Percentiles rank a stretch among this genome's conserved stretches.
phyloP scores from a whole-genome alignment of 2,888 invertebrate genomes.

The Xestobium rufovillosum region DNA sequence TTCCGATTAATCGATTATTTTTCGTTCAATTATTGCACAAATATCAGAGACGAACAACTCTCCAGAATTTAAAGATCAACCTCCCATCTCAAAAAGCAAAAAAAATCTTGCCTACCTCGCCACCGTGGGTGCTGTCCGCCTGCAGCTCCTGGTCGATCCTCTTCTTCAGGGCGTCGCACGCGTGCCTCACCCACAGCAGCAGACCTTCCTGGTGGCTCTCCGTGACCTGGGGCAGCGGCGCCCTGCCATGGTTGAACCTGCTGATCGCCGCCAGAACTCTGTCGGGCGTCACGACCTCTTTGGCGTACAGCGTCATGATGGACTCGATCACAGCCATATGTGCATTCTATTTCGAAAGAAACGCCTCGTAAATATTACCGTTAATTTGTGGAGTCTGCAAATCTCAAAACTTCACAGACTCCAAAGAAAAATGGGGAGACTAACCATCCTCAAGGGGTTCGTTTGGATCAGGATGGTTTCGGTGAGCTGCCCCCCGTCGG shows the following conservation, averaged over 20 bases:
- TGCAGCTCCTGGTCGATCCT: conserved; percentile 47
- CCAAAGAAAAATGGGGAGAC: conserved; percentile 27
- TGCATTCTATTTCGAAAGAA: conserved; percentile 76
- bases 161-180: conserved; percentile 67
- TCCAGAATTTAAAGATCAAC: too few relatives aligned
- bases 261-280: conserved; percentile 78
- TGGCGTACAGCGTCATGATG: conserved; percentile 87
- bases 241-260: conserved; percentile 61
- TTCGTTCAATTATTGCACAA: too few relatives aligned
- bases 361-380: conserved; percentile 10
- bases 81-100: too few relatives aligned
- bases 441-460: conserved; percentile 88
- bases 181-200: conserved; percentile 83
- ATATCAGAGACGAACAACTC: too few relatives aligned
- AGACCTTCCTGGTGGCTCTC: conserved; percentile 75
- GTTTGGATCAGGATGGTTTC: conserved; percentile 95
- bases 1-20: too few relatives aligned
- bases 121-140: conserved; percentile 34
- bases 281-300: conserved; percentile 85
- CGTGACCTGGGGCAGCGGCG: conserved; percentile 34
- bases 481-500: conserved; percentile 80
- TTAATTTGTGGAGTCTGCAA: too few relatives aligned
- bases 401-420: conserved; percentile 8
- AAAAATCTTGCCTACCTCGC: conserved; percentile 31
- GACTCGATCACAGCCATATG: conserved; percentile 95